A percentile compares a stretch with the other conserved stretches of the same genome.
Evolutionary conservation across 2,888 invertebrate species (phyloP).

Genomic region (Hanleya hanleyi): DNA sequence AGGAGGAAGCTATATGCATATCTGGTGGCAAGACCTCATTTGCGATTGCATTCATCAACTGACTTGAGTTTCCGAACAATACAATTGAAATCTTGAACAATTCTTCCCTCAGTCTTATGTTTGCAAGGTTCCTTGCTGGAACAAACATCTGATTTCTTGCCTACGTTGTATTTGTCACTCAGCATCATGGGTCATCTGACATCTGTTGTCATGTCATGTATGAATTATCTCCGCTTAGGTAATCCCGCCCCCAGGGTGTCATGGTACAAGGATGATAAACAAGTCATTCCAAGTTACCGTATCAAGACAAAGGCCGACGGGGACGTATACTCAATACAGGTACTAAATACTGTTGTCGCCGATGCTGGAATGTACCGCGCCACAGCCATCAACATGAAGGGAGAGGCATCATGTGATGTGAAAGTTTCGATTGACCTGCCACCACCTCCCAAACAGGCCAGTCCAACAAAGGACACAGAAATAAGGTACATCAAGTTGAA

Average conservation of each 20-base stretch:
- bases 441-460: neutral
- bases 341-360: slow-evolving; percentile 16
- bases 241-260: slow-evolving; percentile 45
- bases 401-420: slow-evolving; percentile 18
- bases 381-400: slow-evolving; percentile 33
- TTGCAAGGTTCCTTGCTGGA: no score
- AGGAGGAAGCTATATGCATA: no score
- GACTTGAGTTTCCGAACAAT: no score
- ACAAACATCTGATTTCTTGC: no score
- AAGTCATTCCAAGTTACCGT: neutral
- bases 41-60: no score
- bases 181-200: no score
- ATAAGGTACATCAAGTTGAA: slow-evolving; percentile 4
- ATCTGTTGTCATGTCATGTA: no score
- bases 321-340: neutral
- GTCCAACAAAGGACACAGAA: slow-evolving; percentile 20
- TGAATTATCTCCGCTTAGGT: no score
- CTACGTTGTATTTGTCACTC: no score
- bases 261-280: slow-evolving; percentile 52
- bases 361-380: slow-evolving; percentile 36
- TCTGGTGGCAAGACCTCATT: no score
- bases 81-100: no score
- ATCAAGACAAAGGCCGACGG: neutral
- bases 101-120: no score
- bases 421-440: slow-evolving; percentile 6